Base-by-base conservation (phyloP, 2,113 vertebrate species). In the Chaetura pelagica region DNA sequence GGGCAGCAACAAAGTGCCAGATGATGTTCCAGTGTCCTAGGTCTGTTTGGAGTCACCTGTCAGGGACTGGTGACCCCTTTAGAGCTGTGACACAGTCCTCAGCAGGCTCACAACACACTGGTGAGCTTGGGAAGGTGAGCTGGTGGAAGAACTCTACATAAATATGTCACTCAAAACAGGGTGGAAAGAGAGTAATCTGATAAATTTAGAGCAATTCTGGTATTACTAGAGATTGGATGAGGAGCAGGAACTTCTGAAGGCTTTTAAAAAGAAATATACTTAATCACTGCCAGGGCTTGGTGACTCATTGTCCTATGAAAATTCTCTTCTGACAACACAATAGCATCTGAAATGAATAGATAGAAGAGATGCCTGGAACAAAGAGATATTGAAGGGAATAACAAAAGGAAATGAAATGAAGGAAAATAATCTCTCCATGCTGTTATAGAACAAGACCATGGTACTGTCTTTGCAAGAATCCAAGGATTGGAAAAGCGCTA, bases 301-400 rank as follows among this genome's bases (percentile, higher is more conserved):
- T 51, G 59, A 64, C 51, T 91, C 61, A 82, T 1, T 59, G 75
- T 88, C 51, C 51, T 83, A 20, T 27, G 26, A 46, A 68, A 88
- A 96, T 59, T 21, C 40, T 58, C 72, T 86, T 95, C 44, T 61
- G 88, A 92, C 59, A 86, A 29, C 57, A 89, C 69, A 88, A 84
- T 32, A 19, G 48, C 68, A 67, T 68, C 38, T 61, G 66, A 86
- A 84, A 61, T 67, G 67, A 93, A 32, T 2, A 93, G 75, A 67
- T 0, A 66, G 74, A 86, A 83, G 76, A 84, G 68, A 92, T 71
- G 73, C 49, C 83, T 15, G 34, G 57, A 87, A 94, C 82, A 86
- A 91, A 81, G 38, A 80, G 22, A 64, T 4, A 74, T 24, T 71
- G 75, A 88, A 82, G 79, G 17, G 6, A 91, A 15, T 15, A 71